A percentile compares a stretch with the other conserved stretches of the same genome.
Conservation (phyloP, 2,113 vertebrate species). For the Spizaetus ornatus region DNA sequence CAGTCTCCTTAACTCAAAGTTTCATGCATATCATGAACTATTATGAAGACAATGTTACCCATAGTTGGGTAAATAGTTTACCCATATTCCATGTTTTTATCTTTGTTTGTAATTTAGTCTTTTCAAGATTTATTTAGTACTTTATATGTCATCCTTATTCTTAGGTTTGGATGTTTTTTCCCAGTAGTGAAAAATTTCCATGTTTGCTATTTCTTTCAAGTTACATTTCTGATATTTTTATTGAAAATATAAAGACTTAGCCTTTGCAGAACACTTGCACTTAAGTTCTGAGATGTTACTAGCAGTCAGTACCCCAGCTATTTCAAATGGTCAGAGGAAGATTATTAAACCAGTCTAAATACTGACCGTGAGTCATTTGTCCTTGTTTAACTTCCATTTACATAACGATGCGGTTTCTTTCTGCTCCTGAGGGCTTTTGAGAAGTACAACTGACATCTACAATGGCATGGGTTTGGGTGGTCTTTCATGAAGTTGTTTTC, state of each 20-base stretch:
- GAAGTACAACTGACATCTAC: background rate
- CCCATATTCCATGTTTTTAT: background rate
- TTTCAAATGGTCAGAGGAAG: background rate
- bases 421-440: background rate
- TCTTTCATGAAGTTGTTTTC: background rate
- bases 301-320: background rate
- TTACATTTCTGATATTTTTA: background rate
- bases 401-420: background rate
- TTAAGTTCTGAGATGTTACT: background rate
- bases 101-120: background rate
- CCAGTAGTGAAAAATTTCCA: background rate
- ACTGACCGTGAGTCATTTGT: background rate
- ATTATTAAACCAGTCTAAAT: background rate
- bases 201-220: background rate
- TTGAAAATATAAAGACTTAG: background rate
- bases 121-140: background rate
- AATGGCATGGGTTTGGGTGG: background rate
- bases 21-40: background rate
- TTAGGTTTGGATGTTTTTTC: background rate
- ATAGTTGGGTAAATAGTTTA: background rate
- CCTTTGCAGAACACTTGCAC: background rate
- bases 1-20: background rate
- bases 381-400: background rate
- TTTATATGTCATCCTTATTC: background rate
- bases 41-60: background rate